These are phyloP conservation scores for Lordiphosa andalusiaca DNA, from an alignment of 2,888 invertebrate species.

Conservation along the genomic window DNA sequence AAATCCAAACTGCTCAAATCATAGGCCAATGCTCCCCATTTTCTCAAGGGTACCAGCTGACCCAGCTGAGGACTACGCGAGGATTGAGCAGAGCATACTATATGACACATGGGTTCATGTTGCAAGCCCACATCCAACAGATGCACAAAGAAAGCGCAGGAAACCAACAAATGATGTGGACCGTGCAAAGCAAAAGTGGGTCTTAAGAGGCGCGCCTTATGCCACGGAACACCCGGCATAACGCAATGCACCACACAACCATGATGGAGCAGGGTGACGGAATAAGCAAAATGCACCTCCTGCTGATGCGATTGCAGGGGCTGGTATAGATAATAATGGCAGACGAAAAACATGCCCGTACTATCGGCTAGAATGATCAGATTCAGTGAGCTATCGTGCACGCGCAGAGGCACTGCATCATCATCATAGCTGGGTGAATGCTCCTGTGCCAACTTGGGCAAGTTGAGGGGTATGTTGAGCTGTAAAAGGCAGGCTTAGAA, in stretches of 20 bases:
- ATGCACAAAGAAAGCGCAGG: slow-evolving; percentile 91
- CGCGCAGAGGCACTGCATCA: slow-evolving; percentile 88
- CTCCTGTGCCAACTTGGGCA: slow-evolving; percentile 84
- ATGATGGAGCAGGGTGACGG: slow-evolving; percentile 90
- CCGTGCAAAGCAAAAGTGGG: slow-evolving; percentile 89
- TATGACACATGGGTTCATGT: slow-evolving; percentile 92
- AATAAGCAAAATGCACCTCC: slow-evolving; percentile 90
- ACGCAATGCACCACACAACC: slow-evolving; percentile 91
- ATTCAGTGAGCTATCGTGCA: slow-evolving; percentile 91
- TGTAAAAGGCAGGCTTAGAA: slow-evolving; percentile 71
- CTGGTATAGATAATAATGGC: slow-evolving; percentile 92
- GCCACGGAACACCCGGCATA: slow-evolving; percentile 90
- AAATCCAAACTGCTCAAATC: slow-evolving; percentile 88
- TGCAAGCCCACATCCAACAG: slow-evolving; percentile 90
- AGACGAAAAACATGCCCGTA: slow-evolving; percentile 87
- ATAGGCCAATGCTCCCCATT: slow-evolving; percentile 79
- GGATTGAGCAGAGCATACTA: slow-evolving; percentile 84
- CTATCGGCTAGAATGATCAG: slow-evolving; percentile 89
- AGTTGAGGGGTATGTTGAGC: slow-evolving; percentile 91
- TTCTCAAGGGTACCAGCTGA: slow-evolving; percentile 84
- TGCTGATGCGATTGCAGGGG: slow-evolving; percentile 80
- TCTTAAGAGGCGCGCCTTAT: slow-evolving; percentile 87
- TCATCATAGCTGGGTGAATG: slow-evolving; percentile 85
- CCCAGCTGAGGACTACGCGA: slow-evolving; percentile 80
- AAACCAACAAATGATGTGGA: slow-evolving; percentile 90